A percentile compares a stretch with the other conserved stretches of the same genome.
These are phyloP conservation scores for Drosophila mayaguana DNA, from an alignment of 2,888 invertebrate genomes.

Conservation along the genomic window DNA sequence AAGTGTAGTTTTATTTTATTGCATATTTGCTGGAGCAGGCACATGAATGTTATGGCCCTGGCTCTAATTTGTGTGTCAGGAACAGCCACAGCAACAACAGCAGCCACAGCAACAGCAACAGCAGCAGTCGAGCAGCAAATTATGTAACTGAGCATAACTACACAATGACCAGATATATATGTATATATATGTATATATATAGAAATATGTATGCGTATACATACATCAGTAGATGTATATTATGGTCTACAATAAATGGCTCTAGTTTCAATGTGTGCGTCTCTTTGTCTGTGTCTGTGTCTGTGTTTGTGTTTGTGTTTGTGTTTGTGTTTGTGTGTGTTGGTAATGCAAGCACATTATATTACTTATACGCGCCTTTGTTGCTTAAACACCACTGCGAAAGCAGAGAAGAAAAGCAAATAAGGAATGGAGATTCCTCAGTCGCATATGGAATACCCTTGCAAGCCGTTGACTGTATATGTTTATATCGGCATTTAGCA, in stretches of 20 bases:
- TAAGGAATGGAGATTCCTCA: background rate
- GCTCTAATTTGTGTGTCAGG: constrained; percentile 71
- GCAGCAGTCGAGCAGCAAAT: constrained; percentile 66
- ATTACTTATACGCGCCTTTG: constrained; percentile 60
- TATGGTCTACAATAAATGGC: constrained; percentile 44
- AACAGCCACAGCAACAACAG: constrained; percentile 48
- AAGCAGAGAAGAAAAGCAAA: constrained; percentile 12
- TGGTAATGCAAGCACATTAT: constrained; percentile 63
- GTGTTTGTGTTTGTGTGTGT: constrained; percentile 15
- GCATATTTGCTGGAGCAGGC: constrained; percentile 52
- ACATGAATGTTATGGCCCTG: constrained; percentile 69
- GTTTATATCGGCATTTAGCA: too few species aligned
- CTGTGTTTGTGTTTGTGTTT: constrained; percentile 15
- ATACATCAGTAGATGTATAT: constrained; percentile 13
- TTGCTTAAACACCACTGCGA: constrained; percentile 58
- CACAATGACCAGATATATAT: constrained; percentile 61
- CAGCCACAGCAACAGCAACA: constrained; percentile 21
- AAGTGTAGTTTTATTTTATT: constrained; percentile 64
- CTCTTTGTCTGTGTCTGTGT: background rate
- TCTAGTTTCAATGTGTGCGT: constrained; percentile 30
- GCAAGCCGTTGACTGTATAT: background rate
- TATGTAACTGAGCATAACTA: constrained; percentile 69
- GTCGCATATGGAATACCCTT: constrained; percentile 1
- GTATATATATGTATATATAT: background rate
- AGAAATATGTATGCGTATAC: background rate